Evolutionary conservation across 2,113 vertebrate genomes (phyloP).

Genomic region (Bos javanicus): DNA sequence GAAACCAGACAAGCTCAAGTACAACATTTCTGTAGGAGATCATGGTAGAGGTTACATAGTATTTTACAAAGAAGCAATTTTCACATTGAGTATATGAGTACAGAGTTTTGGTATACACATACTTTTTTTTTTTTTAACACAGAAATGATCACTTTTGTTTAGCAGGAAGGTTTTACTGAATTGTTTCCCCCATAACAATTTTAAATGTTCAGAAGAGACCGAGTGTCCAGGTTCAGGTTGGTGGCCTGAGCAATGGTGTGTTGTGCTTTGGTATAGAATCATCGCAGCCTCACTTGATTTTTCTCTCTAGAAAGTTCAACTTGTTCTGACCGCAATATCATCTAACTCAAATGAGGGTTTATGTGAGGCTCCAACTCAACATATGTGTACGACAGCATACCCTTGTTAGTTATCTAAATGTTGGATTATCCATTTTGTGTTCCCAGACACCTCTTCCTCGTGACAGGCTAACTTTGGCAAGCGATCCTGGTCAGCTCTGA

Average conservation of each 20-base stretch:
- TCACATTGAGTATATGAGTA: neutral
- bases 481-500: neutral
- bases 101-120: neutral
- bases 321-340: neutral
- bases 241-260: neutral
- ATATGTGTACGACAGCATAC: fast-evolving
- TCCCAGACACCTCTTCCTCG: neutral
- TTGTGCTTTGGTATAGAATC: constrained; percentile 69
- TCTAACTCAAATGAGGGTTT: neutral
- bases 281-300: neutral
- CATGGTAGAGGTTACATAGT: constrained; percentile 44
- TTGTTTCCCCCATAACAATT: neutral
- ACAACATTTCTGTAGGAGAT: constrained; percentile 49
- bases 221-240: neutral
- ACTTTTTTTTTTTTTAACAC: neutral
- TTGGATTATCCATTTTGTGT: neutral
- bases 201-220: neutral
- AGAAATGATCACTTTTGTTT: neutral
- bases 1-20: constrained; percentile 60
- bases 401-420: neutral
- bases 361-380: neutral
- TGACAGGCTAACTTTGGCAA: neutral
- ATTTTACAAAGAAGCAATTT: constrained; percentile 59
- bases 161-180: neutral
- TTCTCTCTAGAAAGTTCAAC: neutral